A percentile compares a stretch with the other conserved stretches of the same genome.
Evolutionary conservation across 2,113 vertebrate species (phyloP).

Genomic region (Dicrurus megarhynchus): DNA sequence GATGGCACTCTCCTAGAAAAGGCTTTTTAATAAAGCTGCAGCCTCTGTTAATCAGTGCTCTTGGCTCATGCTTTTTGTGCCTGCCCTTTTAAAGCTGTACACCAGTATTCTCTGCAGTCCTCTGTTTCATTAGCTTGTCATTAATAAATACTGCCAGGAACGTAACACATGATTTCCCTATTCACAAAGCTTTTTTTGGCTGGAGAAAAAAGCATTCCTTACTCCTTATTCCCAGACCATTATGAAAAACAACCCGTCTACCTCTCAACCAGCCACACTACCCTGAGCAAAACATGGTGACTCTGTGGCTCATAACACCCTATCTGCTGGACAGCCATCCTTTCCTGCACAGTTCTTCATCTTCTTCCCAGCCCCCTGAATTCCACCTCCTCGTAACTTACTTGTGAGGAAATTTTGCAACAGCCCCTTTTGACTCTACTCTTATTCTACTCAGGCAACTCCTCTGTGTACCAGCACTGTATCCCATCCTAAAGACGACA

Average conservation of each 20-base stretch:
- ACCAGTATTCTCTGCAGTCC: neutral
- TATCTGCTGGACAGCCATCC: neutral
- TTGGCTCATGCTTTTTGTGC: neutral
- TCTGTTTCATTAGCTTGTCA: neutral
- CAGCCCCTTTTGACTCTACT: neutral
- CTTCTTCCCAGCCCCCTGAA: neutral
- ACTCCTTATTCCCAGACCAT: neutral
- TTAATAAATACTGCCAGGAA: neutral
- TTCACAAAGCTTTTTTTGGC: neutral
- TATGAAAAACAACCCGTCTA: neutral
- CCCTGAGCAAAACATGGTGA: fast-evolving
- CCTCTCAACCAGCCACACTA: neutral
- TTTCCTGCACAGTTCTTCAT: neutral
- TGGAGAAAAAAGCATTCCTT: neutral
- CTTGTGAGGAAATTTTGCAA: neutral
- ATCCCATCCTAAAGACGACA: neutral
- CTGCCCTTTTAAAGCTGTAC: neutral
- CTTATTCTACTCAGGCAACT: neutral
- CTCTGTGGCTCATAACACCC: neutral
- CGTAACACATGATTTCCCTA: neutral
- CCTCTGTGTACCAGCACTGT: neutral
- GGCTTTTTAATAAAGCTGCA: neutral
- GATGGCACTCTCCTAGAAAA: neutral
- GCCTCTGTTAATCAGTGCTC: neutral
- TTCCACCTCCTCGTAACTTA: neutral